Percentiles rank a stretch among this genome's conserved stretches.
These are phyloP conservation scores for Danio choprae DNA, from an alignment of 2,797 vertebrate genomes.

Conservation along the genomic window DNA sequence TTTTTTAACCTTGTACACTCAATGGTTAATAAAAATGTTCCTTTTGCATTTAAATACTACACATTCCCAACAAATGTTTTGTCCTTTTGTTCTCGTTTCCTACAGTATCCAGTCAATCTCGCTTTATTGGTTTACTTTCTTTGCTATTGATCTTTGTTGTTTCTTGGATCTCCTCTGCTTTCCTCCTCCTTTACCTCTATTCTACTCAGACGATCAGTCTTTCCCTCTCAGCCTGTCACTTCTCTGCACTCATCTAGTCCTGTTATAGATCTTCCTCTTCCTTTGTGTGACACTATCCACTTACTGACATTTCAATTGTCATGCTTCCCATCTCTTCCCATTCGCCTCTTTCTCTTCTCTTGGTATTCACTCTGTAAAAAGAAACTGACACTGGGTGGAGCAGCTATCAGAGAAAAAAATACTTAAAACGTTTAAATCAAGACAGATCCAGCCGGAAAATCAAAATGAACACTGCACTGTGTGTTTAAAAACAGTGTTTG, in stretches of 20 bases:
- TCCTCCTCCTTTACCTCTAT: slow-evolving; percentile 20
- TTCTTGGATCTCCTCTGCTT: slow-evolving; percentile 23
- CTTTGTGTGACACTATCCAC: slow-evolving; percentile 35
- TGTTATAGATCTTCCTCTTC: slow-evolving; percentile 12
- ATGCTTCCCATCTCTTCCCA: slow-evolving; percentile 29
- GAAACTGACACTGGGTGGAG: slow-evolving; percentile 29
- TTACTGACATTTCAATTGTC: slow-evolving; percentile 51
- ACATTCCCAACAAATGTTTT: no score
- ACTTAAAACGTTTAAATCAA: slow-evolving; percentile 18
- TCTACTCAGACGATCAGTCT: slow-evolving; percentile 16
- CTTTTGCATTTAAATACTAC: no score
- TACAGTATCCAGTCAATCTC: no score
- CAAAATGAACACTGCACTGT: neutral
- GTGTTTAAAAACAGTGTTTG: neutral
- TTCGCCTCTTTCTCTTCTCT: slow-evolving; percentile 23
- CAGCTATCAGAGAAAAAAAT: slow-evolving; percentile 20
- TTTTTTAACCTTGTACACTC: no score
- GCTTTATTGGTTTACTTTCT: neutral
- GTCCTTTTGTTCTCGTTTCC: no score
- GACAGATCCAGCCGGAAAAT: slow-evolving; percentile 20
- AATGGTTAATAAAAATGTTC: no score
- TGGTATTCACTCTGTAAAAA: neutral
- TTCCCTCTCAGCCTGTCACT: neutral
- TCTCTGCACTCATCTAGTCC: neutral
- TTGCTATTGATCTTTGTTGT: neutral